Evolutionary conservation across 2,113 vertebrate species (phyloP).

Genomic region (Numenius arquata): DNA sequence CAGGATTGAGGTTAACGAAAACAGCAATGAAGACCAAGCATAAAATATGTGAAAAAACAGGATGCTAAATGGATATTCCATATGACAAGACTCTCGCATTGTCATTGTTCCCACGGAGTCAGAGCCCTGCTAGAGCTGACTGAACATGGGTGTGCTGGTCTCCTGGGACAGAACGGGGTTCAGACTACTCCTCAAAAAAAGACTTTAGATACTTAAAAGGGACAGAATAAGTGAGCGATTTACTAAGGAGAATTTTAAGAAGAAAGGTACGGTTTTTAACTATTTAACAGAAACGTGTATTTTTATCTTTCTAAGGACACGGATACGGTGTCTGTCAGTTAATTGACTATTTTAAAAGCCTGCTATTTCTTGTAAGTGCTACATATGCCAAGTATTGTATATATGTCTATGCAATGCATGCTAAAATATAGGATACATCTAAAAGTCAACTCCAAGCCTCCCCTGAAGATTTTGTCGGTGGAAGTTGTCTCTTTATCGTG

Average conservation of each 20-base stretch:
- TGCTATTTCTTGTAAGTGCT: constrained; percentile 8
- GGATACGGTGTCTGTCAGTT: background rate
- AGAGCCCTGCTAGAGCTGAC: background rate
- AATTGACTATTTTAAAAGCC: constrained; percentile 8
- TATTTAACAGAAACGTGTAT: background rate
- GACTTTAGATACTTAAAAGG: background rate
- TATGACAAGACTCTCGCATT: background rate
- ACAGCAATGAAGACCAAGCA: background rate
- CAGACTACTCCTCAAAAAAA: background rate
- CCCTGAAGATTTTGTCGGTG: background rate
- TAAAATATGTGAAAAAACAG: background rate
- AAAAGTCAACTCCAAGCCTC: background rate
- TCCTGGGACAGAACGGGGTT: background rate
- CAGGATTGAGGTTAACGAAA: background rate
- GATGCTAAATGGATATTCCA: background rate
- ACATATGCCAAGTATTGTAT: background rate
- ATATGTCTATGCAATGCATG: background rate
- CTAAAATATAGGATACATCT: background rate
- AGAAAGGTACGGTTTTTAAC: background rate
- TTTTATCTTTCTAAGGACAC: background rate
- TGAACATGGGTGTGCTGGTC: background rate
- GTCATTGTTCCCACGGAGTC: background rate
- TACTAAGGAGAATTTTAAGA: background rate
- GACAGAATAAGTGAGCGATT: background rate
- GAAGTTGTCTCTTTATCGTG: background rate